Conservation (phyloP, 2,797 vertebrate species). For the Oreochromis mossambicus region DNA sequence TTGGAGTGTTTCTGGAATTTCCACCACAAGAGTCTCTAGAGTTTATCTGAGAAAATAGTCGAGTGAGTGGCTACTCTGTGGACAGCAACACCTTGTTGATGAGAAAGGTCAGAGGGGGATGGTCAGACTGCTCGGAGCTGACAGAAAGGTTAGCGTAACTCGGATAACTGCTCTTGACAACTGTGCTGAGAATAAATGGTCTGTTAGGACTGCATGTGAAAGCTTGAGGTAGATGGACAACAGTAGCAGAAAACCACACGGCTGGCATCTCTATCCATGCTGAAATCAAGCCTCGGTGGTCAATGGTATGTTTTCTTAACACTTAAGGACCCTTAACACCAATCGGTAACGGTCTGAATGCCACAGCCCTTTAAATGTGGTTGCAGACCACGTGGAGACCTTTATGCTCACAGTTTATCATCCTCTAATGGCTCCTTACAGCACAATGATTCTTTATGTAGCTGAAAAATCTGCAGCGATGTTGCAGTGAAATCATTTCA, state of each 20-base stretch:
- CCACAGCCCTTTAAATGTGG: background rate
- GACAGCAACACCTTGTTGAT: background rate
- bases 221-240: background rate
- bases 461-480: background rate
- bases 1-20: background rate
- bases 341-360: background rate
- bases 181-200: background rate
- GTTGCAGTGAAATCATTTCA: background rate
- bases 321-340: background rate
- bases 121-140: background rate
- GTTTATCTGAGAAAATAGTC: background rate
- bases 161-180: background rate
- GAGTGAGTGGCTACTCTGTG: background rate
- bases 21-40: background rate
- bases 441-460: background rate
- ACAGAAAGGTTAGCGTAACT: background rate
- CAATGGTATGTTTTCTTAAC: background rate
- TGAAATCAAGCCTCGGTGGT: background rate
- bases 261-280: background rate
- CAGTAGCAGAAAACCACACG: background rate
- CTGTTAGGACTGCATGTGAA: background rate
- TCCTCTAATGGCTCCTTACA: background rate
- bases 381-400: rapidly evolving
- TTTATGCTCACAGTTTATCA: background rate
- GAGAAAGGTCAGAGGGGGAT: background rate